Base-by-base conservation (phyloP, 2,888 invertebrate species). In the Apocheima hispidaria region DNA sequence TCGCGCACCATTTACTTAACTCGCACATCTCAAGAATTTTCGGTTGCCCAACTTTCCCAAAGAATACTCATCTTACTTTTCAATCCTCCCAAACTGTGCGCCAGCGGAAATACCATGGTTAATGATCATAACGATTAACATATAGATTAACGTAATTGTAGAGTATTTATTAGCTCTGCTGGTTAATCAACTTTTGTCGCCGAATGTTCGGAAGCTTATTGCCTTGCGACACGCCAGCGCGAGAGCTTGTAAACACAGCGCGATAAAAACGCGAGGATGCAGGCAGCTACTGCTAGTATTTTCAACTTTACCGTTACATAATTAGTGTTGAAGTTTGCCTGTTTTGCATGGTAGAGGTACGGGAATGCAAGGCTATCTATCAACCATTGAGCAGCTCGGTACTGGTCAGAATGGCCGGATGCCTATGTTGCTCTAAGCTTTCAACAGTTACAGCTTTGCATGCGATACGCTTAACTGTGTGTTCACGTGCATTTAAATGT, bases 171-270 rank as follows among this genome's bases (percentile, higher is more conserved):
- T 48, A 46, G 54, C 21, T 48, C 18, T 40, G n/a, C 50, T 38
- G 38, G 50, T 26, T 38, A 50, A 50, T 50, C 36, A 26, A 50
- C 38, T 51, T 51, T 38, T 51, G 50, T 50, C 49, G 21, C 35
- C 35, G 36, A 38, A 16, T 50, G 36, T 36, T 50, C 14, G 16
- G 18, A 53, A 53, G 65, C 60, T 78, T 77, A 80, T 71, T 60
- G 76, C 67, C 56, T 50, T 46, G 61, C 63, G 63, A 66, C 79
- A 81, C 75, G 81, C 76, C 68, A 79, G 59, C 35, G 59, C 35
- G 38, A 36, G 58, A 40, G 50, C 52, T 71, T 65, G 69, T 71
- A 68, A 65, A 69, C 68, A 66, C 44, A 40, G 48, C 48, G 52
- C 49, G 60, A 52, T 60, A 55, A 44, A 53, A 33, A 41, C 51